Conservation (phyloP, 2,797 vertebrate species). For the Pelochelys cantorii region DNA sequence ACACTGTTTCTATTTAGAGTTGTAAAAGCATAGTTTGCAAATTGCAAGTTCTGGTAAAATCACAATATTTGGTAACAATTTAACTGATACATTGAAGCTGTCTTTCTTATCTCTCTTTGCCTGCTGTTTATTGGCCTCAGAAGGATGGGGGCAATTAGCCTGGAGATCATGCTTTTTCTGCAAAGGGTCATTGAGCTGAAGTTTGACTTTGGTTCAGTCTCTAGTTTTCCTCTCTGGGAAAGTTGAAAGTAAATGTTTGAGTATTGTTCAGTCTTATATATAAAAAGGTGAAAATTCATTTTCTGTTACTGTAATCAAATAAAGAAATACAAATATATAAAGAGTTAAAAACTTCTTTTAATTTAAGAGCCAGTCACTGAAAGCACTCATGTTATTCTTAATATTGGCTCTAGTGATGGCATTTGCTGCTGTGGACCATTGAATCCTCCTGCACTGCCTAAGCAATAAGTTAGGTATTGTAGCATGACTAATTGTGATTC, state of each 20-base stretch:
- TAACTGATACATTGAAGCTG: constrained; percentile 27
- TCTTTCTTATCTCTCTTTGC: constrained; percentile 32
- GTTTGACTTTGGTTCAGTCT: not conserved
- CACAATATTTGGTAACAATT: constrained; percentile 32
- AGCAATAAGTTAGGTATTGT: not conserved
- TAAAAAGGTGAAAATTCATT: not conserved
- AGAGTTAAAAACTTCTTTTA: not conserved
- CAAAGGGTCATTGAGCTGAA: not conserved
- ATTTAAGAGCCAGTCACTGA: constrained; percentile 29
- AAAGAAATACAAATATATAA: constrained; percentile 35
- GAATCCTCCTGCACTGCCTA: not conserved
- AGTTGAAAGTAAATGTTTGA: constrained; percentile 25
- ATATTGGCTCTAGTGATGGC: not conserved
- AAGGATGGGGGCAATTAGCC: not conserved
- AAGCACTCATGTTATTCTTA: not conserved
- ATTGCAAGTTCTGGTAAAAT: not conserved
- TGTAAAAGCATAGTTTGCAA: constrained; percentile 18
- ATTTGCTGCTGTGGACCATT: not conserved
- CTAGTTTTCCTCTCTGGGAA: constrained; percentile 33
- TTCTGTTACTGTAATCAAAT: constrained; percentile 24
- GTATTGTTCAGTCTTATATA: constrained; percentile 37
- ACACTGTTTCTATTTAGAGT: not conserved
- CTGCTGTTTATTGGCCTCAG: not conserved
- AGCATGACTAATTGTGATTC: not conserved
- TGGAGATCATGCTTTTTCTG: not conserved